Base-by-base conservation (phyloP, 2,113 vertebrate genomes). In the Aphyosemion australe region DNA sequence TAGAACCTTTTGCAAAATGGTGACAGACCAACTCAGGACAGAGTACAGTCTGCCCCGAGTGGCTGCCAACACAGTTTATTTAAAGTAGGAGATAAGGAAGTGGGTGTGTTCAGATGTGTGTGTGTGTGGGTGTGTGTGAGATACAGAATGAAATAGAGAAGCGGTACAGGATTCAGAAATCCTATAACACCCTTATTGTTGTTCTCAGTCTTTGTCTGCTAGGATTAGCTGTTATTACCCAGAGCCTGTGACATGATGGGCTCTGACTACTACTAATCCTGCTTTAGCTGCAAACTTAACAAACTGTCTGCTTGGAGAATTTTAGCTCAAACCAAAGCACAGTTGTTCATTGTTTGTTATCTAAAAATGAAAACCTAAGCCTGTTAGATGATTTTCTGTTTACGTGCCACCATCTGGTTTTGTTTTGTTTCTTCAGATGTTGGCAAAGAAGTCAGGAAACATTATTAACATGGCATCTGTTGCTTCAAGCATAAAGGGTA, bases 391-490 rank as follows among this genome's bases (percentile, higher is more conserved):
- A 6, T 34, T 71, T 47, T 54, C 9, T 39, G 2, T 64, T 45
- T 12, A 54, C 32, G 12, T 65, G 31, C 1, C 16, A 37, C 39
- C 6, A 2, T 39, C 18, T 8, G 42, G 2, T 43, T 63, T 63
- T 14, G 12, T 63, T 61, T 55, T 76, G 21, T 82, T 32, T 11
- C 65, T 72, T 5, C 88, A 99, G 96, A 99, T 99, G 97, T 91
- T 99, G 80, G 89, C 90, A 79, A 92, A 90, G 76, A 96, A 95
- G 76, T 95, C 93, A 32, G 96, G 96, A 74, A 97, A 95, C 74
- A 98, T 97, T 71, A 98, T 98, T 75, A 99, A 99, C 82, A 98
- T 97, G 96, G 93, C 96, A 62, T 98, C 96, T 45, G 95, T 98
- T 76, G 97, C 93, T 69, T 98, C 97, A 59, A 96, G 94, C 85